These are phyloP conservation scores for Notolepis coatsorum DNA, from an alignment of 2,797 vertebrate species.

Conservation along the genomic window DNA sequence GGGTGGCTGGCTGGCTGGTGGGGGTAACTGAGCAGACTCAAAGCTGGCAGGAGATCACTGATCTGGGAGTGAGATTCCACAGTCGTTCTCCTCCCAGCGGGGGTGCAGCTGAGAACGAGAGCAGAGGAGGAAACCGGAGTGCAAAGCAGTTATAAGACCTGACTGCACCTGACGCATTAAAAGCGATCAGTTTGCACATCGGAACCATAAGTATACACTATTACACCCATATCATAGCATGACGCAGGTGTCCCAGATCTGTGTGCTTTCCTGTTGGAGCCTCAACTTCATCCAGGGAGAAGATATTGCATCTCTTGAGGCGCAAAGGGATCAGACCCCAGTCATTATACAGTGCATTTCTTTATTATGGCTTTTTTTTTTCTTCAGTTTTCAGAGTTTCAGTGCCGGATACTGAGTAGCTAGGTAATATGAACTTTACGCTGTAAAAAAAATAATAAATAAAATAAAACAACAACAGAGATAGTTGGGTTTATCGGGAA, in stretches of 20 bases:
- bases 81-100: constrained; percentile 15
- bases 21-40: constrained; percentile 38
- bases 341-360: background rate
- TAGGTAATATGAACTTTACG: constrained; percentile 5
- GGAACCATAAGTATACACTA: background rate
- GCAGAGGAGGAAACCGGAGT: background rate
- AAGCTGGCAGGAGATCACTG: constrained; percentile 50
- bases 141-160: constrained; percentile 3
- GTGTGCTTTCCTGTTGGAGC: background rate
- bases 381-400: no score
- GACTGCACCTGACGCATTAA: background rate
- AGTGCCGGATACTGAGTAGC: no score
- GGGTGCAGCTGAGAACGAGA: background rate
- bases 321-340: background rate
- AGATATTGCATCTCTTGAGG: constrained; percentile 10
- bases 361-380: constrained; percentile 12
- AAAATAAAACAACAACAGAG: constrained; percentile 3
- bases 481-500: constrained; percentile 53
- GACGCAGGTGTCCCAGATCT: background rate
- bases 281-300: background rate
- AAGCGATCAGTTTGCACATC: constrained; percentile 1
- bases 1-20: no score
- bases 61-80: constrained; percentile 44
- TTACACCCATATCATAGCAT: background rate
- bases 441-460: constrained; percentile 23